phyloP scores from a whole-genome alignment of 2,888 invertebrate genomes.

The Drosophila hamatofila region DNA sequence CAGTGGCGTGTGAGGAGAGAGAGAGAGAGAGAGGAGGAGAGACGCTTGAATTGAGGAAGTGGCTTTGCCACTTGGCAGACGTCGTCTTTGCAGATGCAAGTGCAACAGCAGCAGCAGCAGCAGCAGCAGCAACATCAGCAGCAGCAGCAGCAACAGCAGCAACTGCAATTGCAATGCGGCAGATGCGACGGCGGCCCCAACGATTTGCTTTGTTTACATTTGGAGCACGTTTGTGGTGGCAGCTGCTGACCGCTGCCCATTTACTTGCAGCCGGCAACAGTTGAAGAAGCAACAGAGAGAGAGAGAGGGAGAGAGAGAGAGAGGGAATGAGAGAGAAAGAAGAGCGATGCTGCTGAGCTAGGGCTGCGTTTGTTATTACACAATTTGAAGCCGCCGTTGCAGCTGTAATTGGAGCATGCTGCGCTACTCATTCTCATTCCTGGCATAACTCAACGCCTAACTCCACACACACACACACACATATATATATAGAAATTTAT shows the following conservation, averaged over 20 bases:
- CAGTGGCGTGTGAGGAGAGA: no score
- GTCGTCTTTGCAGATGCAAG: constrained; percentile 21
- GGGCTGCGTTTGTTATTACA: constrained; percentile 35
- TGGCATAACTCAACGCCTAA: constrained; percentile 40
- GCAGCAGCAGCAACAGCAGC: constrained; percentile 28
- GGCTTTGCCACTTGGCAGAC: constrained; percentile 38
- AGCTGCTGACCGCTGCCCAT: constrained; percentile 73
- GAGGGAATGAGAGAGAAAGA: background rate
- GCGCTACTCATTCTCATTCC: constrained; percentile 50
- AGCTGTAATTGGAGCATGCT: constrained; percentile 68
- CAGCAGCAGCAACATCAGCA: constrained; percentile 23
- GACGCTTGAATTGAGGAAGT: constrained; percentile 16
- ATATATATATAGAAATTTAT: background rate
- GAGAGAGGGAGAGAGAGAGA: background rate
- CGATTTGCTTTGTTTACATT: constrained; percentile 73
- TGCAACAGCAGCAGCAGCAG: constrained; percentile 56
- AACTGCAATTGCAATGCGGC: constrained; percentile 37
- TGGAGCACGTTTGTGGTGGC: constrained; percentile 77
- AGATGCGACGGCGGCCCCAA: constrained; percentile 24
- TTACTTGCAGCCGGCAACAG: constrained; percentile 63
- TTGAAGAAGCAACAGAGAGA: background rate
- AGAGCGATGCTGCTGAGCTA: constrained; percentile 9
- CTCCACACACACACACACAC: background rate
- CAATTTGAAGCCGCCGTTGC: constrained; percentile 31
- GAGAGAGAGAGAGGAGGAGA: background rate